These are phyloP conservation scores for Sericinus montela DNA, from an alignment of 2,888 invertebrate genomes.

Conservation along the genomic window DNA sequence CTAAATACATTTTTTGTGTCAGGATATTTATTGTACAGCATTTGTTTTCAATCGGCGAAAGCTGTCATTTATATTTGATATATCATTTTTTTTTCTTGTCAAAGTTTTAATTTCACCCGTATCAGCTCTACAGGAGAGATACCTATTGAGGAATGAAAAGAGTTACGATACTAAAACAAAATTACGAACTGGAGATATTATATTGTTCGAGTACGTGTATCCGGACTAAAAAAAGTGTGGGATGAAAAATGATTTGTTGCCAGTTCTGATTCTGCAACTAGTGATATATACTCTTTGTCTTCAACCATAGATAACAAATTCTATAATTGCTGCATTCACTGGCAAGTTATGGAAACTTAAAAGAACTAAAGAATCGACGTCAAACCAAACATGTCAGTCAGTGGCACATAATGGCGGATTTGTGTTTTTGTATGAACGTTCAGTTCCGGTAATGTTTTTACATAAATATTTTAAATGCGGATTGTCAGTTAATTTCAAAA, in stretches of 20 bases:
- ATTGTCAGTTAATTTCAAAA: not conserved
- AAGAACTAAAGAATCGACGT: constrained; percentile 60
- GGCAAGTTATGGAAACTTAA: constrained; percentile 33
- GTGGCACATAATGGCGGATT: constrained; percentile 66
- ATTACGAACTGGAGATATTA: too few relatives aligned
- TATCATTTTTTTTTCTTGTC: too few relatives aligned
- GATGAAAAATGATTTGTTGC: constrained; percentile 6
- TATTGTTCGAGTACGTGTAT: not conserved
- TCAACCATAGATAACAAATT: not conserved
- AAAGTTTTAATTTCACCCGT: too few relatives aligned
- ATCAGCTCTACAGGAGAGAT: too few relatives aligned
- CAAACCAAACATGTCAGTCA: constrained; percentile 57
- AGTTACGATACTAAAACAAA: too few relatives aligned
- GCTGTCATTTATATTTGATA: too few relatives aligned
- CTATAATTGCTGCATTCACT: constrained; percentile 32
- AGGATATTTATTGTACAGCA: too few relatives aligned
- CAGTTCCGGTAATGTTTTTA: constrained; percentile 44
- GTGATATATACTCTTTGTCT: too few relatives aligned
- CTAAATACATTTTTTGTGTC: too few relatives aligned
- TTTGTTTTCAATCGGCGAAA: too few relatives aligned
- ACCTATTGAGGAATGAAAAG: too few relatives aligned
- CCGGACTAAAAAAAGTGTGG: not conserved
- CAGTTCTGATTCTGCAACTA: too few relatives aligned
- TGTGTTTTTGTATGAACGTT: constrained; percentile 50
- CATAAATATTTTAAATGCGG: constrained; percentile 26